Conservation (phyloP, 2,113 vertebrate species). For the Mus spicilegus region DNA sequence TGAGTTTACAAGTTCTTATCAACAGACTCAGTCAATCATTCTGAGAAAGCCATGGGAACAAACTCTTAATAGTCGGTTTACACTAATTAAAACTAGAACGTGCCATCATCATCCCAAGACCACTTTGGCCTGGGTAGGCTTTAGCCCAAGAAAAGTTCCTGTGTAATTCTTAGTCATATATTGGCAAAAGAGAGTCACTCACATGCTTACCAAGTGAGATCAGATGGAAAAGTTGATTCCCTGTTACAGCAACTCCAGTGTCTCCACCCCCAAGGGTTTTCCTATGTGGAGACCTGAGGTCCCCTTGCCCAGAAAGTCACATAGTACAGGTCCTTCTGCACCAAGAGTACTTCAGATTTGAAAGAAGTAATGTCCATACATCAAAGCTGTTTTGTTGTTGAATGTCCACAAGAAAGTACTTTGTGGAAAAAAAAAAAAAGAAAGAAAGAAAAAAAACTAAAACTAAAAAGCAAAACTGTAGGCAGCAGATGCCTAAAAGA, state of each 20-base stretch:
- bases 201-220: slow-evolving; percentile 25
- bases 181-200: slow-evolving; percentile 53
- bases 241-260: background rate
- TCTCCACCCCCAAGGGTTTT: slow-evolving; percentile 30
- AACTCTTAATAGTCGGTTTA: background rate
- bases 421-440: background rate
- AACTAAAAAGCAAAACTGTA: background rate
- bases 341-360: background rate
- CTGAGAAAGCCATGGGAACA: slow-evolving; percentile 51
- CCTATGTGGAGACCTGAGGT: background rate
- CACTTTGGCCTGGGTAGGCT: background rate
- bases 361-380: background rate
- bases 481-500: no score
- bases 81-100: slow-evolving; percentile 17
- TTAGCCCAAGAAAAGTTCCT: slow-evolving; percentile 46
- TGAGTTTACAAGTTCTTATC: slow-evolving; percentile 36
- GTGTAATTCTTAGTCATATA: slow-evolving; percentile 72
- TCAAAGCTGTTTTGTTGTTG: background rate
- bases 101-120: background rate
- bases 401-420: background rate
- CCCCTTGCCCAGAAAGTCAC: background rate
- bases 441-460: background rate
- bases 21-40: slow-evolving; percentile 3
- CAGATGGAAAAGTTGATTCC: slow-evolving; percentile 75
- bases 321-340: background rate